Evolutionary conservation across 1,140 invertebrate genomes (phyloP).

Genomic region (Pachypeltis micranthus): DNA sequence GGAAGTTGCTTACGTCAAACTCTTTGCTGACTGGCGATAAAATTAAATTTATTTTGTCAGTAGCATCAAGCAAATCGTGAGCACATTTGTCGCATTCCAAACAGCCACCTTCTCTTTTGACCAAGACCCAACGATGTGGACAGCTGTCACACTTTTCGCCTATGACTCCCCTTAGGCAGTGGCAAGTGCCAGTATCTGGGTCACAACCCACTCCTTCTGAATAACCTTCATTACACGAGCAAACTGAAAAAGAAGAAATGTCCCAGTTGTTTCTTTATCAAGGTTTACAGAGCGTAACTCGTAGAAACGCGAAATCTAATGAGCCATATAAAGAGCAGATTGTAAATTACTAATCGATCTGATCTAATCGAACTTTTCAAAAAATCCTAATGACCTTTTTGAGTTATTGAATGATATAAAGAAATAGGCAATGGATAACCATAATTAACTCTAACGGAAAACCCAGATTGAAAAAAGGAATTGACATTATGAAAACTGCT

Average conservation of each 20-base stretch:
- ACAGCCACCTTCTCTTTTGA: conserved; percentile 56
- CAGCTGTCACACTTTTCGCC: conserved; percentile 93
- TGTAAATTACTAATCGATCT: no score
- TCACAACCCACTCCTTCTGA: conserved; percentile 83
- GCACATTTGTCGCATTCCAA: conserved; percentile 79
- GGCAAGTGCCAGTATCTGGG: conserved; percentile 76
- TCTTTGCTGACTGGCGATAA: conserved; percentile 54
- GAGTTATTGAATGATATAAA: no score
- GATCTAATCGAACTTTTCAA: no score
- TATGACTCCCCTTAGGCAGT: conserved; percentile 87
- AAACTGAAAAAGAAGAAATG: conserved; percentile 43
- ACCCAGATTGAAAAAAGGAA: no score
- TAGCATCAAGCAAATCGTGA: conserved; percentile 73
- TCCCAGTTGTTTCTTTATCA: background rate
- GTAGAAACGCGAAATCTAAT: no score
- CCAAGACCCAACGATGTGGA: conserved; percentile 68
- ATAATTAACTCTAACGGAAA: no score
- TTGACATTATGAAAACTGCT: no score
- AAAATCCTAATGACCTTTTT: no score
- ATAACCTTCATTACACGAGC: conserved; percentile 75
- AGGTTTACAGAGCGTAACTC: no score
- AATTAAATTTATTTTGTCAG: conserved; percentile 54
- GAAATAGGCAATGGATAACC: no score
- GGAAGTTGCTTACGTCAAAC: conserved; percentile 54
- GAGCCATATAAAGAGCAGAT: no score